Percentiles rank a stretch among this genome's conserved stretches.
Evolutionary conservation across 1,140 invertebrate genomes (phyloP).

Genomic region (Drosophila athabasca): DNA sequence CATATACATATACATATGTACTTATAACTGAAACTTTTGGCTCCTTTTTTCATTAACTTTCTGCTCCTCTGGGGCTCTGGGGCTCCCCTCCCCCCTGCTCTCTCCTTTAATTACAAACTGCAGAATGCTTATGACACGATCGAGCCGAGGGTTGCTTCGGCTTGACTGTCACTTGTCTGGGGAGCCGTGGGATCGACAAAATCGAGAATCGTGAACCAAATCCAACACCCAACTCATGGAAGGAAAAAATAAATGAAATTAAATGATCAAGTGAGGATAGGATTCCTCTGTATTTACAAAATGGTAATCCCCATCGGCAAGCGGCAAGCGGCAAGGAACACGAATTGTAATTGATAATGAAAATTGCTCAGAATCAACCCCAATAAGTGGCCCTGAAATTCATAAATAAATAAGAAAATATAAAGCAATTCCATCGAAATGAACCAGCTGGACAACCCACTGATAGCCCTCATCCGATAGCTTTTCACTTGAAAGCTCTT

Average conservation of each 20-base stretch:
- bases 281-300: too few relatives aligned
- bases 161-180: slow-evolving; percentile 45
- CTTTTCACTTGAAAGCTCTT: too few relatives aligned
- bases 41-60: slow-evolving; percentile 35
- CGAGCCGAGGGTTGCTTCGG: slow-evolving; percentile 3
- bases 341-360: too few relatives aligned
- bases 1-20: not conserved
- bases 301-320: too few relatives aligned
- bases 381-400: too few relatives aligned
- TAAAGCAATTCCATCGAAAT: too few relatives aligned
- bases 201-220: slow-evolving; percentile 26
- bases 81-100: slow-evolving; percentile 5
- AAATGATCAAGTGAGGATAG: not conserved
- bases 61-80: not conserved
- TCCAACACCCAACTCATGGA: not conserved
- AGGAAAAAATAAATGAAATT: too few relatives aligned
- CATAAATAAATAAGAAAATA: too few relatives aligned
- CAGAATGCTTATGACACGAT: slow-evolving; percentile 67
- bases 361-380: too few relatives aligned
- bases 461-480: too few relatives aligned
- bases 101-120: slow-evolving; percentile 65
- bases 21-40: slow-evolving; percentile 1
- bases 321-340: too few relatives aligned
- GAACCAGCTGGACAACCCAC: too few relatives aligned
- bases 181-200: slow-evolving; percentile 37